Percentiles rank a stretch among this genome's conserved stretches.
Evolutionary conservation across 2,797 vertebrate genomes (phyloP).

Genomic region (Bryconaethiops microstoma): DNA sequence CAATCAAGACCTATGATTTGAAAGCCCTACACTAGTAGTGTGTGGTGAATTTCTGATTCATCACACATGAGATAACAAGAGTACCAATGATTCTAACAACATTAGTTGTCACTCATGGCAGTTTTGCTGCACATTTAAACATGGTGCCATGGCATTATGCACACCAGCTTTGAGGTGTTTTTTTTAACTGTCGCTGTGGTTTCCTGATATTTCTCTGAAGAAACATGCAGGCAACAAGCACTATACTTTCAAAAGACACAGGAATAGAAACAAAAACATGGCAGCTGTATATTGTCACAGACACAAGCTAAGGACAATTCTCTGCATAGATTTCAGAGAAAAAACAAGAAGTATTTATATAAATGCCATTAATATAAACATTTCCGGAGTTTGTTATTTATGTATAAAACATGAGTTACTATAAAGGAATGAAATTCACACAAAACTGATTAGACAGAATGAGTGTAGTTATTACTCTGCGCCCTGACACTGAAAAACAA

Average conservation of each 20-base stretch:
- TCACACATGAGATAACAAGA: not conserved
- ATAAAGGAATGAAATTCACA: not conserved
- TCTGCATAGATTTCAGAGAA: not conserved
- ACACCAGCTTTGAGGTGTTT: not conserved
- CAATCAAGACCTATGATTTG: not conserved
- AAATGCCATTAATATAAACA: not conserved
- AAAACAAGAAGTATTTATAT: not conserved
- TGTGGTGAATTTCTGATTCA: not conserved
- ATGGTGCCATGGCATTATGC: not conserved
- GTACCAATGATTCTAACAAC: not conserved
- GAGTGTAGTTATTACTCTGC: fast-evolving
- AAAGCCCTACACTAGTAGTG: not conserved
- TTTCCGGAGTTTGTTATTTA: not conserved
- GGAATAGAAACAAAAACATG: too few relatives aligned
- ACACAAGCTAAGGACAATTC: not conserved
- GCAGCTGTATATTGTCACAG: too few relatives aligned
- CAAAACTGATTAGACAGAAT: too few relatives aligned
- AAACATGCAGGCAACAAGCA: not conserved
- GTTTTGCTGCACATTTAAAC: not conserved
- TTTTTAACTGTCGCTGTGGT: constrained; percentile 15
- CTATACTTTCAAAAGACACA: too few relatives aligned
- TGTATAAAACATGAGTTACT: not conserved
- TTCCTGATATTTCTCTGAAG: constrained; percentile 31
- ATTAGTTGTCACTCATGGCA: not conserved
- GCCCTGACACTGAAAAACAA: too few relatives aligned